Percentiles rank a stretch among this genome's conserved stretches.
phyloP scores from a whole-genome alignment of 2,113 vertebrate species.

The Corythornis madagascariensis region DNA sequence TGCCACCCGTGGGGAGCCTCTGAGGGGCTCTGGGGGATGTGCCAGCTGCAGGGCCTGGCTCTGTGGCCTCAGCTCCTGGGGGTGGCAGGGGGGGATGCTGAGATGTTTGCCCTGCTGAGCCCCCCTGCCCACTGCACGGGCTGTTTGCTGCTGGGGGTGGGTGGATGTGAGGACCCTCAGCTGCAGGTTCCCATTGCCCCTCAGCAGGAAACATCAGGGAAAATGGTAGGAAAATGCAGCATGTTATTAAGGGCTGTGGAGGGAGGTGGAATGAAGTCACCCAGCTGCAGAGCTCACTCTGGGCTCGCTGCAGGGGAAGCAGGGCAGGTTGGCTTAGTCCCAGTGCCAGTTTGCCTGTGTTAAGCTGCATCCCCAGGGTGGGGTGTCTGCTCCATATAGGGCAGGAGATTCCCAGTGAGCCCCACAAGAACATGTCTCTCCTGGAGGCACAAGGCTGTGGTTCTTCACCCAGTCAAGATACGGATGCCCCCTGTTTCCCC shows the following conservation, averaged over 20 bases:
- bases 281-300: not conserved
- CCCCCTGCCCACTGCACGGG: fast-evolving
- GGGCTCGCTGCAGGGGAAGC: not conserved
- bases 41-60: not conserved
- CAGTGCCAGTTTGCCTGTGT: not conserved
- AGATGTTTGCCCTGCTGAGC: not conserved
- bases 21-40: not conserved
- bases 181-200: not conserved
- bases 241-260: fast-evolving
- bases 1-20: not conserved
- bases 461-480: fast-evolving
- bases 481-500: fast-evolving
- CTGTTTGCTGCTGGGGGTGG: fast-evolving
- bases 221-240: not conserved
- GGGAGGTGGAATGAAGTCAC: not conserved
- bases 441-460: not conserved
- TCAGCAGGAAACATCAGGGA: not conserved
- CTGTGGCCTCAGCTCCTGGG: not conserved
- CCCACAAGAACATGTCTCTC: fast-evolving
- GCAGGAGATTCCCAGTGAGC: not conserved
- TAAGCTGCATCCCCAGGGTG: fast-evolving
- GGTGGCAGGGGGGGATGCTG: not conserved
- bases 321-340: not conserved
- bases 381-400: not conserved
- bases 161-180: not conserved